phyloP scores from a whole-genome alignment of 2,113 vertebrate species.

The Recurvirostra avosetta region DNA sequence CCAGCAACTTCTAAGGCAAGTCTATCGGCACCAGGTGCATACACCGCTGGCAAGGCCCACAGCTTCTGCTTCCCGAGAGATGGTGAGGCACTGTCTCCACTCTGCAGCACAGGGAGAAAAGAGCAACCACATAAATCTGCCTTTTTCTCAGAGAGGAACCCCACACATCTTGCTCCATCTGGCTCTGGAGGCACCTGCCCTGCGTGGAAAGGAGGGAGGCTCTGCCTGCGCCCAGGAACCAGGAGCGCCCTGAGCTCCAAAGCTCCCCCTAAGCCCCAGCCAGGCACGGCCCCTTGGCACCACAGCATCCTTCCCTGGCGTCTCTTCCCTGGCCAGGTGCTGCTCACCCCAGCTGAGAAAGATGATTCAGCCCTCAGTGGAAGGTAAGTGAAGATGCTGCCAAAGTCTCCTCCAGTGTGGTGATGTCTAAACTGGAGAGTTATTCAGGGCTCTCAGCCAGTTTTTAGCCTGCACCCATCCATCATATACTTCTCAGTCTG shows the following conservation, averaged over 20 bases:
- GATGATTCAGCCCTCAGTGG: not conserved
- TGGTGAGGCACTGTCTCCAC: not conserved
- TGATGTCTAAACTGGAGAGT: not conserved
- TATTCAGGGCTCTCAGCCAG: not conserved
- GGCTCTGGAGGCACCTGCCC: not conserved
- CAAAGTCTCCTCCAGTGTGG: not conserved
- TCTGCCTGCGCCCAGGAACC: not conserved
- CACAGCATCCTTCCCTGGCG: rapidly evolving
- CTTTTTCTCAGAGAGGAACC: not conserved
- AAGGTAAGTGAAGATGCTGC: not conserved
- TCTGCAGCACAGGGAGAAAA: not conserved
- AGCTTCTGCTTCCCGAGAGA: not conserved
- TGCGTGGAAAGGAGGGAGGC: rapidly evolving
- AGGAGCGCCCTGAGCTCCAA: not conserved
- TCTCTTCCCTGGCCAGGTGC: not conserved
- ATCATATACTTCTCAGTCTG: not conserved
- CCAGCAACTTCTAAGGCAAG: not conserved
- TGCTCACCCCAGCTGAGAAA: not conserved
- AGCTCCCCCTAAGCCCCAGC: not conserved
- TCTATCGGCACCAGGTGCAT: not conserved
- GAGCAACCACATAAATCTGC: not conserved
- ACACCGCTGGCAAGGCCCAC: not conserved
- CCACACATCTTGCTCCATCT: not conserved
- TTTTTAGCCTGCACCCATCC: not conserved
- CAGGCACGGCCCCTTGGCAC: not conserved